Evolutionary conservation across 2,113 vertebrate species (phyloP).

Genomic region (Mormyrus lacerda): DNA sequence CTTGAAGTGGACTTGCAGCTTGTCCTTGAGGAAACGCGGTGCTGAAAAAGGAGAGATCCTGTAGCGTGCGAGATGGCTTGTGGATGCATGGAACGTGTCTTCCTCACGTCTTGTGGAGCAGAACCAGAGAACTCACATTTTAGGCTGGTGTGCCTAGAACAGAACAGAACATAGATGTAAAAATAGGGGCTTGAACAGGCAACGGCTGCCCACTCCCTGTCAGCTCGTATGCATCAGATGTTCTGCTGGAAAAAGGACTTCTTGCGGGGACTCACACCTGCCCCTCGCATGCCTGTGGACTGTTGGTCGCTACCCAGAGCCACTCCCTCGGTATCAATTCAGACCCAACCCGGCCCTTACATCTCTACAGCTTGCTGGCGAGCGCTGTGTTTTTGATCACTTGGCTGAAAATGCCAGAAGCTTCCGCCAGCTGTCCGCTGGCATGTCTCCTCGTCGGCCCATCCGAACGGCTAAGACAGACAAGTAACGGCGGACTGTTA

Average conservation of each 20-base stretch:
- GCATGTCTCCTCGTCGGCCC: not conserved
- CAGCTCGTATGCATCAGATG: not conserved
- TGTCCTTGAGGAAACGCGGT: not conserved
- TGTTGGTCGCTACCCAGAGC: not conserved
- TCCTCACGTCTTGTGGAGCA: not conserved
- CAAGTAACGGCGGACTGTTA: not conserved
- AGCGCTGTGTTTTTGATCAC: not conserved
- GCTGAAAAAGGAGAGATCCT: not conserved
- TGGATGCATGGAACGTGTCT: not conserved
- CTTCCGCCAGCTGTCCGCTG: not conserved
- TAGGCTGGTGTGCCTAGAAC: not conserved
- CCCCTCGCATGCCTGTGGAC: not conserved
- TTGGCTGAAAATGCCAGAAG: not conserved
- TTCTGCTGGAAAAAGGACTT: not conserved
- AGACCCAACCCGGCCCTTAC: not conserved
- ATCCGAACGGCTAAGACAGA: not conserved
- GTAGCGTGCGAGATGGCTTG: not conserved
- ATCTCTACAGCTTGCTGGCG: not conserved
- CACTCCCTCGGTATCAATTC: not conserved
- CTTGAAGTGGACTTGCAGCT: not conserved
- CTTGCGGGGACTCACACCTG: not conserved
- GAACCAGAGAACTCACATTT: not conserved
- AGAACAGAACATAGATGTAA: not conserved
- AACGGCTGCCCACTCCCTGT: not conserved
- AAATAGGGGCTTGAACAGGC: not conserved